Conservation (phyloP, 2,113 vertebrate genomes). For the Pelecanoides urinatrix region DNA sequence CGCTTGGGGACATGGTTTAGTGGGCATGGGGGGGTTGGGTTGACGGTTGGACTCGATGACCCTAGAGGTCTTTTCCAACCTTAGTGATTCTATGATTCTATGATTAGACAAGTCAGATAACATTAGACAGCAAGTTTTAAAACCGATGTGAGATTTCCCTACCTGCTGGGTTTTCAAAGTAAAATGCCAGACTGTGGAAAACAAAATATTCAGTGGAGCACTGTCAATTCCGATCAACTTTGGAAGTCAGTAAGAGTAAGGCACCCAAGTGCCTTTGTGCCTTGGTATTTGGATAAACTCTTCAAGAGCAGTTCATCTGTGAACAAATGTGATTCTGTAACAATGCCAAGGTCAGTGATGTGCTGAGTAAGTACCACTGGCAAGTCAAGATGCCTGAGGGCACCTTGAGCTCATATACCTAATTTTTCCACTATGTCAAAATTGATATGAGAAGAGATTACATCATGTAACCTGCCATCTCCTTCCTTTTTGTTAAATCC, state of each 20-base stretch:
- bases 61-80: no score
- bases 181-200: not conserved
- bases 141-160: fast-evolving
- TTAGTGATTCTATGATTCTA: no score
- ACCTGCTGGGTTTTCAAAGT: not conserved
- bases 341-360: not conserved
- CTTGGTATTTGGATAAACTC: not conserved
- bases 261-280: not conserved
- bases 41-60: no score
- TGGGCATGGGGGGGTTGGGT: no score
- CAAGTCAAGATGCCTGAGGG: not conserved
- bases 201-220: not conserved
- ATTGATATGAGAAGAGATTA: not conserved
- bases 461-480: not conserved
- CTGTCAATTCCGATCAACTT: not conserved
- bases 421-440: constrained; percentile 31
- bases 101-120: not conserved
- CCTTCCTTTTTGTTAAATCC: not conserved
- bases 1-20: no score
- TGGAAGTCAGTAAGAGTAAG: not conserved
- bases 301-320: not conserved
- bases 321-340: not conserved
- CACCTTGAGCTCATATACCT: constrained; percentile 23
- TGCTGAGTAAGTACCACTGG: constrained; percentile 16
- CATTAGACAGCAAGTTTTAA: not conserved